These are phyloP conservation scores for Procavia capensis DNA, from an alignment of 2,113 vertebrate species.

Conservation along the genomic window DNA sequence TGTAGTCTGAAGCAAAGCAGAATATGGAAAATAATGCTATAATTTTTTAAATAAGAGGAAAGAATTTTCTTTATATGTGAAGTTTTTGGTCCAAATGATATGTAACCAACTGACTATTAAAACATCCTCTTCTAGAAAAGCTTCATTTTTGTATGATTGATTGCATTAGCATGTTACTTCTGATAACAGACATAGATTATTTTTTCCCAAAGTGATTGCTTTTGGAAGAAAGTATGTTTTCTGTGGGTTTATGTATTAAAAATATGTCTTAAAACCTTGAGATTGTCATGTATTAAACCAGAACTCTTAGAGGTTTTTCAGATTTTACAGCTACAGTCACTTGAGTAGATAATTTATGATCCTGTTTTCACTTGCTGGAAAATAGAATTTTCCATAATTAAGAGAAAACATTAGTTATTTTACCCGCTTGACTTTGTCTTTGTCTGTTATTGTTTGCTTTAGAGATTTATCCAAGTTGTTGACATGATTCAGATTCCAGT, in stretches of 20 bases:
- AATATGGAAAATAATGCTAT: slow-evolving; percentile 67
- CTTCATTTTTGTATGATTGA: slow-evolving; percentile 45
- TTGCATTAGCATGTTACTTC: slow-evolving; percentile 63
- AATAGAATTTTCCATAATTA: slow-evolving; percentile 66
- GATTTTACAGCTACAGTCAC: slow-evolving; percentile 14
- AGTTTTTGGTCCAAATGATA: slow-evolving; percentile 51
- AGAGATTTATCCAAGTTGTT: slow-evolving; percentile 72
- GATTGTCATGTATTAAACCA: slow-evolving; percentile 53
- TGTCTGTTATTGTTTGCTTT: slow-evolving; percentile 71
- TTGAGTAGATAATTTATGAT: slow-evolving; percentile 62
- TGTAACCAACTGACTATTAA: slow-evolving; percentile 66
- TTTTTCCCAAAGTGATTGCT: slow-evolving; percentile 17
- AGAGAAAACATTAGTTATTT: slow-evolving; percentile 68
- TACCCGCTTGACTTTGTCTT: slow-evolving; percentile 69
- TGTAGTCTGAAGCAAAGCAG: slow-evolving; percentile 68
- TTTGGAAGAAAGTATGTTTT: slow-evolving; percentile 65
- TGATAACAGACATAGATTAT: slow-evolving; percentile 15
- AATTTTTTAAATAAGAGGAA: slow-evolving; percentile 73
- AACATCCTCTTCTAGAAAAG: slow-evolving; percentile 43
- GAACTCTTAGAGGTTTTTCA: slow-evolving; percentile 43
- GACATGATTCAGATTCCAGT: slow-evolving; percentile 68
- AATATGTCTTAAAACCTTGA: slow-evolving; percentile 57
- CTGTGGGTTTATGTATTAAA: slow-evolving; percentile 54
- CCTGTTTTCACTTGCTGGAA: slow-evolving; percentile 68
- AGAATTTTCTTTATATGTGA: slow-evolving; percentile 71